Base-by-base conservation (phyloP, 2,113 vertebrate genomes). In the Stictonetta naevosa region DNA sequence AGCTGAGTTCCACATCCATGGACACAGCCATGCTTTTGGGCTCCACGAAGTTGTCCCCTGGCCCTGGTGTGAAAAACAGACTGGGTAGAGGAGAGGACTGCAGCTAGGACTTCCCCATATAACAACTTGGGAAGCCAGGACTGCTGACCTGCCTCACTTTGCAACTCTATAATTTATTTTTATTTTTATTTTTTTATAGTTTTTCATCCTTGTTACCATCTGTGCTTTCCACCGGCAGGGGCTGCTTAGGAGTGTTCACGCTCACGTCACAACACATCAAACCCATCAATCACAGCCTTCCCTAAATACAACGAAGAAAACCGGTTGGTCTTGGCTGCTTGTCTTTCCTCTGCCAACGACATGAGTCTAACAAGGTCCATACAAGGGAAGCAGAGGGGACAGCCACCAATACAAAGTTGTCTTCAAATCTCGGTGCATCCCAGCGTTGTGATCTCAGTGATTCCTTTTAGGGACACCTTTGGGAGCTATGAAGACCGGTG, bases 381-480 rank as follows among this genome's bases (percentile, higher is more conserved):
- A 9, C 6, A 6, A 2, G 13, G 3, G 21, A 5, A 71, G 5
- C 13, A 7, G 11, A 2, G 5, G 8, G 10, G 16, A 40, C 6
- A 73, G 21, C 5, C 62, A 59, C 1, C 0, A 38, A 3, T 0
- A 0, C 4, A 90, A 88, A 58, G 0, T 1, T n/a, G 6, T 36
- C 23, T 77, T 81, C 55, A 31, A 8, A 34, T 52, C 29, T 84
- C 34, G 23, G 8, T 6, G 16, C 56, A 17, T 31, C 40, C 34
- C 28, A 67, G 36, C 17, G 28, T 7, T 75, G n/a, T 31, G 22
- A 29, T 7, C 15, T 72, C 42, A 59, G 25, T 13, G 21, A 31
- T 29, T 68, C 15, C 13, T 6, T 80, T 56, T 1, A 12, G 44
- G 48, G 17, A 23, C 7, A 64, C 6, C 5, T 62, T 60, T 80